These are phyloP conservation scores for Xestia xanthographa DNA, from an alignment of 2,888 invertebrate species.

Conservation along the genomic window DNA sequence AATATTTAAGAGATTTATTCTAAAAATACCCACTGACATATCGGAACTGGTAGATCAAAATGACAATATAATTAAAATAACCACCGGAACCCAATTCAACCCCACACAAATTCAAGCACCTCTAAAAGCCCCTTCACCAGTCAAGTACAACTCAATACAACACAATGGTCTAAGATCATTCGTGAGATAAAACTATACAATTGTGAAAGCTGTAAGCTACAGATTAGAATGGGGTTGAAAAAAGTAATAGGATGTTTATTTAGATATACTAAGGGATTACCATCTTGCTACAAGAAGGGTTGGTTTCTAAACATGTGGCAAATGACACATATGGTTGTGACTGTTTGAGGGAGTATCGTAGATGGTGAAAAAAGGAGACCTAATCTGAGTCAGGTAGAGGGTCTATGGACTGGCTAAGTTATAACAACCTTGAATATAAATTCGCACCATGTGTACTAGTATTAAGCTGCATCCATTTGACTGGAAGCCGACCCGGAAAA, in stretches of 20 bases:
- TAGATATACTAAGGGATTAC: constrained; percentile 42
- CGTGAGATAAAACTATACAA: constrained; percentile 44
- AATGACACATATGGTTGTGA: constrained; percentile 23
- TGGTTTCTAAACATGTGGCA: constrained; percentile 12
- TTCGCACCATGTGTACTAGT: neutral
- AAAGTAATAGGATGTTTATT: constrained; percentile 50
- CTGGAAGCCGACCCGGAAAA: neutral
- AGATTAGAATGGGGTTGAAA: constrained; percentile 20
- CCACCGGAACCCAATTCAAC: constrained; percentile 43
- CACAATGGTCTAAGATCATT: constrained; percentile 47
- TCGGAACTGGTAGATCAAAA: neutral
- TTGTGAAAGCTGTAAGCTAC: constrained; percentile 22
- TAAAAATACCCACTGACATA: neutral
- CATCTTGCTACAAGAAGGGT: constrained; percentile 36
- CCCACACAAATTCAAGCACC: constrained; percentile 4
- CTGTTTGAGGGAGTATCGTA: neutral
- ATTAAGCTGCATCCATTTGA: neutral
- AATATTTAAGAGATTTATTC: neutral
- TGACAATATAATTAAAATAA: neutral
- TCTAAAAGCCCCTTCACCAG: constrained; percentile 44
- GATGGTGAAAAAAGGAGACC: neutral
- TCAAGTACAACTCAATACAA: constrained; percentile 47
- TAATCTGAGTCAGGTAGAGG: neutral
- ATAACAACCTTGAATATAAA: neutral
- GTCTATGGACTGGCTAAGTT: neutral